Evolutionary conservation across 2,888 invertebrate species (phyloP).

Genomic region (Lepidonotus clava): DNA sequence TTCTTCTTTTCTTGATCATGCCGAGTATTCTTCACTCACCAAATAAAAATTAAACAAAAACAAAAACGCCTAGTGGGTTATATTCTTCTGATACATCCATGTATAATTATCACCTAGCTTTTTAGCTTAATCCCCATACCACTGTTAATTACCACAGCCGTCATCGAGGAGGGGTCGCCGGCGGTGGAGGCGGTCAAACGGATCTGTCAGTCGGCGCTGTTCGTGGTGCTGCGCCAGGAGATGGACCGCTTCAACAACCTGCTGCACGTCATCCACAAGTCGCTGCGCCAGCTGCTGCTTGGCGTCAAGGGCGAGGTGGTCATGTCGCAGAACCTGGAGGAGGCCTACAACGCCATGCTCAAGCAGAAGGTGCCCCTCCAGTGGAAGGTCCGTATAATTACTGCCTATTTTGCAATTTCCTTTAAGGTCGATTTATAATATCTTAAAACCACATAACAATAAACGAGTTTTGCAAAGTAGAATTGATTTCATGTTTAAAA

Average conservation of each 20-base stretch:
- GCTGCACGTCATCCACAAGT: slow-evolving; percentile 73
- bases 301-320: slow-evolving; percentile 77
- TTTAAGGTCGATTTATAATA: too few relatives aligned
- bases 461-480: too few relatives aligned
- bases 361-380: slow-evolving; percentile 75
- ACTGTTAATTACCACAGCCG: not conserved
- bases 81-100: too few relatives aligned
- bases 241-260: slow-evolving; percentile 78
- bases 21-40: too few relatives aligned
- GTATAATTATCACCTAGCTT: too few relatives aligned
- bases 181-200: slow-evolving; percentile 21
- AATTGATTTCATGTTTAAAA: too few relatives aligned
- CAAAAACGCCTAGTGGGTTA: too few relatives aligned
- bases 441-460: too few relatives aligned
- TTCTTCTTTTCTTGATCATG: too few relatives aligned
- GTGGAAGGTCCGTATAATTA: slow-evolving; percentile 74
- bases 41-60: too few relatives aligned
- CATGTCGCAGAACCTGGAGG: slow-evolving; percentile 79
- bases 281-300: slow-evolving; percentile 71
- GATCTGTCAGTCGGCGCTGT: slow-evolving; percentile 75
- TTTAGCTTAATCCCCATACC: not conserved
- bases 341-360: slow-evolving; percentile 77
- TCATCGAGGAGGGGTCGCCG: not conserved
- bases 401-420: too few relatives aligned
- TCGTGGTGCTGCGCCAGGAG: slow-evolving; percentile 79